Conservation (phyloP, 2,797 vertebrate genomes). For the Mallotus villosus region DNA sequence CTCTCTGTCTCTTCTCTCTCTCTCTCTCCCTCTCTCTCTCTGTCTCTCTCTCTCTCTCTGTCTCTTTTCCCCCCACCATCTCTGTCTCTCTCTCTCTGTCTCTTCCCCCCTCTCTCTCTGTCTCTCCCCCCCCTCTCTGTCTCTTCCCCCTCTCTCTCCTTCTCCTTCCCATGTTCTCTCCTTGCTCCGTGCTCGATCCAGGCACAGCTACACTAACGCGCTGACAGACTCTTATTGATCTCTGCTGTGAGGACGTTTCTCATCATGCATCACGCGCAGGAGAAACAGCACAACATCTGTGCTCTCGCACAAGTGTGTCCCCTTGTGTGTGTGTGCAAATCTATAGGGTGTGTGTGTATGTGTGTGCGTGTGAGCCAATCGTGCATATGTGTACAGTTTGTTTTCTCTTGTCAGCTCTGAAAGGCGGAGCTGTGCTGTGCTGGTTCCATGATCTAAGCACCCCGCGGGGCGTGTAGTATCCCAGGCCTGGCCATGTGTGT, state of each 20-base stretch:
- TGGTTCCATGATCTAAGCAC: slow-evolving; percentile 2
- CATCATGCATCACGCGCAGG: slow-evolving; percentile 19
- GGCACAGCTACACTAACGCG: slow-evolving; percentile 50
- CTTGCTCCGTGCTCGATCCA: slow-evolving; percentile 36
- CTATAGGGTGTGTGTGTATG: not conserved
- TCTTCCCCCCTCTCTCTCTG: slow-evolving; percentile 15
- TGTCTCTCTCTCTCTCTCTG: not conserved
- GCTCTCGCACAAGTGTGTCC: too few relatives aligned
- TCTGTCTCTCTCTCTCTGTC: not conserved
- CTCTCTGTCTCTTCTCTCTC: slow-evolving; percentile 24
- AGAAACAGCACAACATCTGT: slow-evolving; percentile 13
- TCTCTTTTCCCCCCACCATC: slow-evolving; percentile 32
- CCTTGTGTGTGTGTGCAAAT: not conserved
- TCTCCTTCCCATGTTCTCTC: slow-evolving; percentile 6
- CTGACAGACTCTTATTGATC: slow-evolving; percentile 68
- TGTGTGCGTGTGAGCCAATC: slow-evolving; percentile 7
- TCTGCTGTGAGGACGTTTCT: slow-evolving; percentile 44
- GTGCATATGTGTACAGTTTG: not conserved
- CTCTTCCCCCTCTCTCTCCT: slow-evolving; percentile 24
- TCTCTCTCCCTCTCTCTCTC: not conserved
- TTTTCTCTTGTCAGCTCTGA: not conserved
- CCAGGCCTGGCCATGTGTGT: not conserved
- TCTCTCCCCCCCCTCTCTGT: slow-evolving; percentile 25
- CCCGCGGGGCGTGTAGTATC: not conserved
- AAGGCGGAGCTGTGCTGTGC: not conserved